Base-by-base conservation (phyloP, 2,888 invertebrate genomes). In the Eucera pruinosa region DNA sequence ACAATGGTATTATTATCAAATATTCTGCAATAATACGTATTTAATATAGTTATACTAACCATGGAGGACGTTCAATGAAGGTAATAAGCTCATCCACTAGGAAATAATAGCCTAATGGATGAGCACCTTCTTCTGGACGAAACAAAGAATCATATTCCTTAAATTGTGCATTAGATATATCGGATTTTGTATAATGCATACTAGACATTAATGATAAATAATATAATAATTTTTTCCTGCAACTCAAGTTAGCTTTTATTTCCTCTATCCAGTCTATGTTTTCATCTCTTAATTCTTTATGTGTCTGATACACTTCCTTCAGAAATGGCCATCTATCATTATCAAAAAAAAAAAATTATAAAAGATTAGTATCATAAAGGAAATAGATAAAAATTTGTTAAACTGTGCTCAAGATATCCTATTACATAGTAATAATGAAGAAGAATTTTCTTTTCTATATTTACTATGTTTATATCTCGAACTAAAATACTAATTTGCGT, bases 121-220 rank as follows among this genome's bases (percentile, higher is more conserved):
- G 88, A 27, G 93, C 93, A n/a, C 90, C 90, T 75, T 81, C 69
- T 50, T 89, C 88, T 27, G 87, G 74, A 80, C 81, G 80, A 77
- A 93, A 88, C 50, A 93, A 77, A 9, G 81, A 83, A 78, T 90
- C 89, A 90, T 93, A 93, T 72, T 93, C 93, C 27, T 88, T 86
- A 48, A 94, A 89, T 83, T 93, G 93, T 5, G 89, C 89, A 61
- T 92, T 91, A 0, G 93, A 93, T 36, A 94, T 85, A 80, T 93
- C 93, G 41, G 92, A 90, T 64, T 92, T 92, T 62, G 90, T 91
- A 68, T 93, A 93, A 87, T 93, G 93, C 81, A 91, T 92, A 0
- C 90, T 84, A 3, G 94, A 93, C 93, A 94, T 93, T 25, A 86
- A 84, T 0, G 92, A 90, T 70, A 94, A 85, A 41, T 92, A 89